Evolutionary conservation across 2,888 invertebrate genomes (phyloP).

Genomic region (Sinopyrophorus schimmeli): DNA sequence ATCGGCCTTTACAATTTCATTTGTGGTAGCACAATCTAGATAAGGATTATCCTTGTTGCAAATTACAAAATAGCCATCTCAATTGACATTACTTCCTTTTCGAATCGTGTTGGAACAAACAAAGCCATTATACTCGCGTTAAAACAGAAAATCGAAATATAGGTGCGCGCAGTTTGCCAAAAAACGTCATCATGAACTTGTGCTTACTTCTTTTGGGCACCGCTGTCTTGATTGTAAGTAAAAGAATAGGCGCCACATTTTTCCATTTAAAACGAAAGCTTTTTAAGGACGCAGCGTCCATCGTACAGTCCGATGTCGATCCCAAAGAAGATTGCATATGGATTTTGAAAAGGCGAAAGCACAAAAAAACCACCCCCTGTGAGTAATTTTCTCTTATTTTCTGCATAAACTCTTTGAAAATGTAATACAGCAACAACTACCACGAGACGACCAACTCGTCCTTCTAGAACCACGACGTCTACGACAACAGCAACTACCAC

Average conservation of each 20-base stretch:
- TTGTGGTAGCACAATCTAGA: constrained; percentile 5
- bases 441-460: constrained; percentile 1
- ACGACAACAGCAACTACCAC: not conserved
- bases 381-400: not conserved
- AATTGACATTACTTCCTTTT: constrained; percentile 10
- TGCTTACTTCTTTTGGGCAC: not conserved
- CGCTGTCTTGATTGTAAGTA: not conserved
- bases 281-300: constrained; percentile 5
- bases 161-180: not conserved
- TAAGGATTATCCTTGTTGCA: constrained; percentile 13
- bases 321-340: constrained; percentile 5
- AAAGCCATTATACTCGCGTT: constrained; percentile 1
- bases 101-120: not conserved
- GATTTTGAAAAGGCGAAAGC: not conserved
- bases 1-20: constrained; percentile 1
- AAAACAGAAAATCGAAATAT: not conserved
- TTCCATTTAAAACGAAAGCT: not conserved
- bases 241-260: no score
- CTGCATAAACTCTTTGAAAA: not conserved
- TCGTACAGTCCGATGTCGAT: constrained; percentile 2
- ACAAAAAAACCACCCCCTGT: not conserved
- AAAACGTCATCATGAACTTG: constrained; percentile 1
- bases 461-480: constrained; percentile 1
- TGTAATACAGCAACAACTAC: constrained; percentile 1
- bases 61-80: constrained; percentile 9